Base-by-base conservation (phyloP, 2,113 vertebrate species). In the Tor tambroides region DNA sequence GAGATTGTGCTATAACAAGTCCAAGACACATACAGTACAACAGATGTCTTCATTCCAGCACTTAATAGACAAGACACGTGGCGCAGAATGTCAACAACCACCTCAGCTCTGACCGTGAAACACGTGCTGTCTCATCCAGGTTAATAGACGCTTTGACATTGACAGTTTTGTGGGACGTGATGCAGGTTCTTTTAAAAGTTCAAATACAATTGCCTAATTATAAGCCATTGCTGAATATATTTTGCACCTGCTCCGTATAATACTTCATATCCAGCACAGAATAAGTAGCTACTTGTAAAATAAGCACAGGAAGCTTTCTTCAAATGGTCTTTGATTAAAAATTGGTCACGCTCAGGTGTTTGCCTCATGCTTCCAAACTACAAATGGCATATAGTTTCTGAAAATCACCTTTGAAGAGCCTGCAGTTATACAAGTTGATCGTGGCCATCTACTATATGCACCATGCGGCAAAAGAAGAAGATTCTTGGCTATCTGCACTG, bases 11-110 rank as follows among this genome's bases (percentile, higher is more conserved):
- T 65, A 43, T 26, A 69, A 86, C 76, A 86, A 80, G 65, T 72
- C 63, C 28, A 72, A 51, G 28, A 32, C 43, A 72, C 28, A 83
- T 83, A 72, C 65, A 83, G 46, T 54, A 72, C 17, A 72, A 49
- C 65, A 83, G 46, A 80, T 75, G 76, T 80, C 85, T 86, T 86
- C 41, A 80, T 80, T 71, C 35, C 41, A 59, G 30, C 72, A 49
- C 26, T 71, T 78, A 85, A 78, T 32, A 83, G 41, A 83, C 81
- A 72, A 54, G 65, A 71, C 63, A 83, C 21, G 10, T 35, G 63
- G 41, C 19, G 1, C 17, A 32, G 28, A 83, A 71, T 71, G 43
- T 72, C 65, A 72, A 83, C 14, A 83, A 35, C 43, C 65, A n/a
- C 6, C 11, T 72, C 30, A 15, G 46, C 5, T n/a, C 19, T 6